Percentiles rank a stretch among this genome's conserved stretches.
Conservation (phyloP, 2,797 vertebrate species). For the Urocyon cinereoargenteus region DNA sequence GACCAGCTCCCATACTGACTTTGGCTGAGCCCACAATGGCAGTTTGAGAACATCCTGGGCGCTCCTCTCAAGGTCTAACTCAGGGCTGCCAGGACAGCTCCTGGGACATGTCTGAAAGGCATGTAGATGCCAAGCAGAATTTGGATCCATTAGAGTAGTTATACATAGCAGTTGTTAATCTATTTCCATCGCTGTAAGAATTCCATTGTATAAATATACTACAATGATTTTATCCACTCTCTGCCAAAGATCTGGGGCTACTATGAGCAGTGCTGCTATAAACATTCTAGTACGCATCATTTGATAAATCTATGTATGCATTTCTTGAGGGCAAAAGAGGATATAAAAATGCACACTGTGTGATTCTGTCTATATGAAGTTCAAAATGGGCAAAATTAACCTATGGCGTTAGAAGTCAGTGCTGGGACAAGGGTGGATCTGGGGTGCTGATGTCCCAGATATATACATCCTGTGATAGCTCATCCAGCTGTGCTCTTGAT, state of each 20-base stretch:
- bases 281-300: background rate
- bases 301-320: background rate
- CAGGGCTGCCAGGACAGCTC: background rate
- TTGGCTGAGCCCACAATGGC: background rate
- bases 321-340: background rate
- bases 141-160: background rate
- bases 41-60: background rate
- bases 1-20: background rate
- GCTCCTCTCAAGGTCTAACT: background rate
- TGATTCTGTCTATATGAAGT: background rate
- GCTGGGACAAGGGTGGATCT: fast-evolving
- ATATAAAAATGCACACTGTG: background rate
- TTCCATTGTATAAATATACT: background rate
- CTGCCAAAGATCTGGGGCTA: no score
- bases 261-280: no score
- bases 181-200: background rate
- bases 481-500: background rate
- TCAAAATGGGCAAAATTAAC: background rate
- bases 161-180: background rate
- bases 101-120: background rate
- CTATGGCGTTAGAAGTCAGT: fast-evolving
- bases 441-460: background rate
- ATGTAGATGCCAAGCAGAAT: background rate
- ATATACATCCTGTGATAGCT: no score
- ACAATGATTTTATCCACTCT: no score